phyloP scores from a whole-genome alignment of 2,113 vertebrate genomes.

The Thryonomys swinderianus region DNA sequence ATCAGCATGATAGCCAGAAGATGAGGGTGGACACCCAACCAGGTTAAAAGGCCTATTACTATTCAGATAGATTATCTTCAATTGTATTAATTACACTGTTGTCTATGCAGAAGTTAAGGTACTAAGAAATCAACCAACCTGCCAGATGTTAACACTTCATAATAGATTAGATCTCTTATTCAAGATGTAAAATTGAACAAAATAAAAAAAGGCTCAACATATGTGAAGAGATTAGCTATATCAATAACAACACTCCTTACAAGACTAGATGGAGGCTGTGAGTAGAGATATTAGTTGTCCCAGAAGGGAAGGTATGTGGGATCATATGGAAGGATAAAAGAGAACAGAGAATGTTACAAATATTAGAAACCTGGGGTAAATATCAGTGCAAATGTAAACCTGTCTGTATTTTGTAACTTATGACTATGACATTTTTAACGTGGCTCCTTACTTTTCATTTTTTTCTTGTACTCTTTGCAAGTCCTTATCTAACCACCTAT shows the following conservation, averaged over 20 bases:
- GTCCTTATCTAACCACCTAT: not conserved
- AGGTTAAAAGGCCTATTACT: not conserved
- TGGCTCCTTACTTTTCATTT: not conserved
- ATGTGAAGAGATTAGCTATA: not conserved
- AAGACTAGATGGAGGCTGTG: not conserved
- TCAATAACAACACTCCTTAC: not conserved
- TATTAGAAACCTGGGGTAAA: not conserved
- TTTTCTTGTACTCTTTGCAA: not conserved
- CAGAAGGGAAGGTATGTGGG: not conserved
- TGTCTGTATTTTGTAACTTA: not conserved
- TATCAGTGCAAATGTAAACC: not conserved
- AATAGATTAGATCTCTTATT: not conserved
- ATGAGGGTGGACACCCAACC: not conserved
- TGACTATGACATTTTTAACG: not conserved
- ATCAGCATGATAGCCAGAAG: not conserved
- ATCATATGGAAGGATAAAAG: not conserved
- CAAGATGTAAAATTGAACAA: not conserved
- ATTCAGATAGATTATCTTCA: not conserved
- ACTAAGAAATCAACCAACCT: not conserved
- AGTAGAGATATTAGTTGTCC: not conserved
- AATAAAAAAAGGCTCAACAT: not conserved
- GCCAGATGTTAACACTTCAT: not conserved
- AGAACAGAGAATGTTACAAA: not conserved
- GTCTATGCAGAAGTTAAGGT: not conserved
- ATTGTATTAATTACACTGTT: not conserved